Base-by-base conservation (phyloP, 2,797 vertebrate genomes). In the Onychomys torridus region DNA sequence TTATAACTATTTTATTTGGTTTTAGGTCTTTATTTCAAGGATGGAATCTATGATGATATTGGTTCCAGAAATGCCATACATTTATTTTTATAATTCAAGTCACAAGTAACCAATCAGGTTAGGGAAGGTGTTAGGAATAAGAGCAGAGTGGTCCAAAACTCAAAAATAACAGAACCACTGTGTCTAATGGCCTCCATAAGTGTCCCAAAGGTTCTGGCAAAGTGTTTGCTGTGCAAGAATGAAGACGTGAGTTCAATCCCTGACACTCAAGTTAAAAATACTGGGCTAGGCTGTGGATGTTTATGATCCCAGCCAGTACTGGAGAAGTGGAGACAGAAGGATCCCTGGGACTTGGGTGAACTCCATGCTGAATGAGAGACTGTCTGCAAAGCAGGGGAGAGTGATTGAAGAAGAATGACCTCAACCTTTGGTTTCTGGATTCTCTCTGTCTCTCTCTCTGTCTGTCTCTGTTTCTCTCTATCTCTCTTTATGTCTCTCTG, bases 1-100 rank as follows among this genome's bases (percentile, higher is more conserved):
- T 79, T 57, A 67, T 84, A 16, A 83, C 29, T 84, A 52, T 82
- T 95, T 92, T 34, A 71, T 79, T 95, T 96, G 29, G 6, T 40
- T 89, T 88, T 85, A 52, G 63, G 29, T 67, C 9, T 90, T 40
- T 49, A 19, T 87, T 90, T 84, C 90, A n/a, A 6, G 43, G 46
- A 76, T 23, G 69, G 55, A 90, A 67, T 23, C 43, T 90, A 17
- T 90, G 27, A 90, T n/a, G 87, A 5, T 85, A 91, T 32, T 96
- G 75, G 46, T 90, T 96, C 32, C 79, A 49, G 49, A 49, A 83
- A 63, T 27, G 46, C 40, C 73, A 7, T 37, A 19, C 4, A 40
- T 73, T 27, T n/a, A 32, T 40, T 95, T 67, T 86, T 90, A 34
- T 88, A 75, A 92, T 16, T 88, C 76, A 91, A 23, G 69, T 57